Percentiles rank a stretch among this genome's conserved stretches.
Evolutionary conservation across 2,797 vertebrate species (phyloP).

Genomic region (Parambassis ranga): DNA sequence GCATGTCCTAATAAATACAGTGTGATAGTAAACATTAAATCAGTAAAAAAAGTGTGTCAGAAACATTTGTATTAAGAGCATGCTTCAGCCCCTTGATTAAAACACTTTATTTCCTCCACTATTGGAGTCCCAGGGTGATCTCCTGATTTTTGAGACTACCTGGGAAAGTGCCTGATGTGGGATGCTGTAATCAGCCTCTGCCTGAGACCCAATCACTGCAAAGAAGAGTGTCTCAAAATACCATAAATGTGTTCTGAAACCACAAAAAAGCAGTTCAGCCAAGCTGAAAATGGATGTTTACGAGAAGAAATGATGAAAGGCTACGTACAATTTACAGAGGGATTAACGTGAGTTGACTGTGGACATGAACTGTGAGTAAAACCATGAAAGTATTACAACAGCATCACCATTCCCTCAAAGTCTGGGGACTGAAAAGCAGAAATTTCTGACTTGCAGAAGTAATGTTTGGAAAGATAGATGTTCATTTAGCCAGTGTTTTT

Average conservation of each 20-base stretch:
- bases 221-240: conserved; percentile 44
- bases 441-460: not conserved
- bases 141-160: conserved; percentile 52
- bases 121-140: conserved; percentile 28
- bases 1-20: conserved; percentile 53
- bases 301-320: conserved; percentile 24
- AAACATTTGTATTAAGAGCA: conserved; percentile 34
- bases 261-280: conserved; percentile 36
- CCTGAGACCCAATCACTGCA: conserved; percentile 59
- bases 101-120: conserved; percentile 32
- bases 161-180: conserved; percentile 42
- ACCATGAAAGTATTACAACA: conserved; percentile 12
- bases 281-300: conserved; percentile 54
- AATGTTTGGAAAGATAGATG: not conserved
- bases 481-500: not conserved
- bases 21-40: conserved; percentile 31
- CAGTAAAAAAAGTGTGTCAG: conserved; percentile 17
- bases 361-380: conserved; percentile 31
- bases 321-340: conserved; percentile 23
- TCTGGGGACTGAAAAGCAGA: not conserved
- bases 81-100: conserved; percentile 42
- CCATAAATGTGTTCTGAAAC: conserved; percentile 47
- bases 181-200: conserved; percentile 64
- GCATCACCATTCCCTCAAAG: conserved; percentile 10
- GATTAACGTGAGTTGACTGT: conserved; percentile 37